phyloP scores from a whole-genome alignment of 2,113 vertebrate genomes.

The Xenotilapia caudafasciata region DNA sequence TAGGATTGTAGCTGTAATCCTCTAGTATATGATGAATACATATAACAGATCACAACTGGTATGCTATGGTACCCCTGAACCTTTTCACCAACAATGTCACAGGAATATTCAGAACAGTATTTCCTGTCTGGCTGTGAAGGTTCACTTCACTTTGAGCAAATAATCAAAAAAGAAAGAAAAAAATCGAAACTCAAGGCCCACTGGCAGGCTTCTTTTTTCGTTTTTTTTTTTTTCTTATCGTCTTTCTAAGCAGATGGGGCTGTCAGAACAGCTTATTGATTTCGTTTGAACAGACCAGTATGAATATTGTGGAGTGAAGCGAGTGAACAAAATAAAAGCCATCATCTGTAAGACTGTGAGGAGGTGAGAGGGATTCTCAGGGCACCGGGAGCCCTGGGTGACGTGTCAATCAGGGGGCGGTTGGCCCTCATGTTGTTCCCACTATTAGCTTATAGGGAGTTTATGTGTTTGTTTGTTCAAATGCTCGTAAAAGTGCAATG shows the following conservation, averaged over 20 bases:
- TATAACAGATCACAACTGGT: not conserved
- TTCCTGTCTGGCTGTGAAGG: not conserved
- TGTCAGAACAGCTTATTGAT: not conserved
- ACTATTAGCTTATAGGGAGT: not conserved
- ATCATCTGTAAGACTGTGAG: not conserved
- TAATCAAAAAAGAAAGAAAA: not conserved
- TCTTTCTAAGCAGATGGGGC: not conserved
- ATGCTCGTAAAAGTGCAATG: not conserved
- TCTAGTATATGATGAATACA: not conserved
- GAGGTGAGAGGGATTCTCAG: not conserved
- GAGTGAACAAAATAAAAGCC: not conserved
- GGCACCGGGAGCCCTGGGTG: not conserved
- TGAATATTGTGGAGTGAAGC: not conserved
- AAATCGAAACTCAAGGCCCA: not conserved
- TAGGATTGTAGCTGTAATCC: not conserved
- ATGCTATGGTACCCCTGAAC: not conserved
- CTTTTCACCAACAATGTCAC: not conserved
- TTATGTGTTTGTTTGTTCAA: not conserved
- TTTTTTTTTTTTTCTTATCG: not conserved
- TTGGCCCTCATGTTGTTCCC: conserved; percentile 12
- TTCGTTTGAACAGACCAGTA: not conserved
- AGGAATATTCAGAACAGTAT: not conserved
- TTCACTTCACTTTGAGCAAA: not conserved
- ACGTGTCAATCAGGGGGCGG: conserved; percentile 36
- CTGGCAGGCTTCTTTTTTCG: not conserved